Base-by-base conservation (phyloP, 2,888 invertebrate species). In the Nomada lathburiana region DNA sequence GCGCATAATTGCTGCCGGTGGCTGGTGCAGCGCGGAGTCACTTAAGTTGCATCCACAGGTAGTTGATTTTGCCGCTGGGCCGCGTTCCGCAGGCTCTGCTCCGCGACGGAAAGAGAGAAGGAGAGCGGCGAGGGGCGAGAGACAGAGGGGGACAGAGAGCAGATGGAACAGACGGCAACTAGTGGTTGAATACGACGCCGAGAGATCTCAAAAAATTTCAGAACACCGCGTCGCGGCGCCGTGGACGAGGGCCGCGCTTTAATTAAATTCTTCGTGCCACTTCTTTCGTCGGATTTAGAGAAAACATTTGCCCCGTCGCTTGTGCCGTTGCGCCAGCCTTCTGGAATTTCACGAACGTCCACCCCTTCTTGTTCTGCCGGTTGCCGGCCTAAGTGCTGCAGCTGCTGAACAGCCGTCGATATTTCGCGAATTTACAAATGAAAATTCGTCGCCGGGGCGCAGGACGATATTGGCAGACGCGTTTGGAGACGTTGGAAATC, bases 11-110 rank as follows among this genome's bases (percentile, higher is more conserved):
- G 83, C 53, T 50, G 75, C 29, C 76, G 64, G 71, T 59, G 67
- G 69, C 59, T 74, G 64, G 68, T 47, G 78, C 72, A 62, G 65
- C 72, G 62, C 68, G 65, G 67, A 83, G 77, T 86, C 82, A 80
- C 80, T 86, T 89, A 88, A 90, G 89, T 89, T 87, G 88, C 84
- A 92, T 92, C 92, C 91, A 92, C 91, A 92, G 91, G 92, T 92
- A 91, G 92, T 92, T 91, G 92, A 92, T 90, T 92, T 90, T 85
- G 86, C 89, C 86, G 87, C 88, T 88, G 87, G 88, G 65, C 85
- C 88, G 89, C 87, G 88, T 89, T 89, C 88, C 88, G 87, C 76
- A 83, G 84, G 67, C 84, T 86, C 88, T 85, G 47, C 23, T 18
- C 60, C 59, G n/a, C 16, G 44, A 44, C 13, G 29, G 70, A 44